Percentiles rank a stretch among this genome's conserved stretches.
Evolutionary conservation across 2,888 invertebrate genomes (phyloP).

Genomic region (Ferrisia virgata): DNA sequence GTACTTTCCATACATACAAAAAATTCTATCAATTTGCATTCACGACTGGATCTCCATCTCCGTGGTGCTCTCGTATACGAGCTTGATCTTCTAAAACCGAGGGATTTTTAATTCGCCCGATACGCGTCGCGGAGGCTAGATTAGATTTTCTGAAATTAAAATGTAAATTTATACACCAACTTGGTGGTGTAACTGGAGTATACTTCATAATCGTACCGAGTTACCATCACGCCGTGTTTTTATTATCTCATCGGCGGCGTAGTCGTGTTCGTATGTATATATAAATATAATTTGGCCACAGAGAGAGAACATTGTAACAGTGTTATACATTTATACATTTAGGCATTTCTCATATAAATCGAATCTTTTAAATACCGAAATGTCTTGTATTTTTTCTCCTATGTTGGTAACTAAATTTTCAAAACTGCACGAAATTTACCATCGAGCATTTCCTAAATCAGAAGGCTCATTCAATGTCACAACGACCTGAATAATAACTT

Average conservation of each 20-base stretch:
- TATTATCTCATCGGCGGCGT: not conserved
- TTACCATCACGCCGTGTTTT: not conserved
- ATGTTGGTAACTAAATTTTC: too few species aligned
- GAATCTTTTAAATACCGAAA: not conserved
- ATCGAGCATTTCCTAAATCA: too few species aligned
- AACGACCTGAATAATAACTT: too few species aligned
- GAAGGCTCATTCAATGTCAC: too few species aligned
- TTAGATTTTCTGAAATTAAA: slow-evolving; percentile 17
- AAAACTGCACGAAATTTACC: too few species aligned
- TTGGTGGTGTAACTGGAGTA: not conserved
- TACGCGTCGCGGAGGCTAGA: not conserved
- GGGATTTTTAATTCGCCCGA: slow-evolving; percentile 1
- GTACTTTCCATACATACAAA: not conserved
- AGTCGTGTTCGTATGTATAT: not conserved
- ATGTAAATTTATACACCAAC: not conserved
- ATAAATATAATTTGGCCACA: not conserved
- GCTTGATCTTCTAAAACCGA: not conserved
- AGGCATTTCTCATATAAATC: not conserved
- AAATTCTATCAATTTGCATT: not conserved
- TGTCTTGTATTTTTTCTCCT: too few species aligned
- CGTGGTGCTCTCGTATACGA: not conserved
- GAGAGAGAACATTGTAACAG: not conserved
- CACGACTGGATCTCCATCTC: not conserved
- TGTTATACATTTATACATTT: too few species aligned
- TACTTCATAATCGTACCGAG: not conserved